Evolutionary conservation across 2,888 invertebrate genomes (phyloP), one percentile per base, ranked within the genome.

Genomic region (Microctonus aethiopoides): DNA sequence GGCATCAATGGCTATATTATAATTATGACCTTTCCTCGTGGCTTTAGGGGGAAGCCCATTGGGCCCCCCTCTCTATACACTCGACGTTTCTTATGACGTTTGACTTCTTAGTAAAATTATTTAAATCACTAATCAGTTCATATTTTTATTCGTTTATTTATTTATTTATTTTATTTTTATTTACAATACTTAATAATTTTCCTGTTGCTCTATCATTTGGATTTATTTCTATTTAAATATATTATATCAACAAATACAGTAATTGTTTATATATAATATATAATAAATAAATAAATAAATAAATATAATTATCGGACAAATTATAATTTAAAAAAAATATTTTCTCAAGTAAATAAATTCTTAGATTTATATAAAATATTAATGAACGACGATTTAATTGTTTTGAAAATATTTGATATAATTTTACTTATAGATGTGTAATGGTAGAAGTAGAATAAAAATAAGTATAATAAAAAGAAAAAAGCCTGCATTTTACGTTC

Each of bases 11-110:
- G 16, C 4, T 7, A 46, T 20, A 7, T 5, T 16, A 7, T 16
- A 16, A 16, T 29, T 29, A 7, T 46, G 46, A 46, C 46, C 46
- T 46, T 46, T 46, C 16, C 16, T 4, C n/a, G 46, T 46, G 16
- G 46, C 6, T 16, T 0, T 16, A 20, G 46, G n/a, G 46, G 46
- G 16, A 46, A 46, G 46, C 7, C 46, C 16, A 34, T n/a, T 22
- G 54, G 26, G 5, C 54, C 22, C 24, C 54, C 22, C 54, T n/a
- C 16, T 46, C 16, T n/a, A n/a, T 7, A 46, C 16, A 46, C 20
- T 59, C 34, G 34, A 59, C 59, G 34, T 59, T 59, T 20, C 59
- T 20, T 3, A 20, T 59, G 59, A 59, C 59, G 59, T 34, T 22
- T 32, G 20, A 9, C 20, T 59, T 36, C 11, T 22, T 22, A 20